Conservation (phyloP, 2,888 invertebrate species). For the Desoria tigrina region DNA sequence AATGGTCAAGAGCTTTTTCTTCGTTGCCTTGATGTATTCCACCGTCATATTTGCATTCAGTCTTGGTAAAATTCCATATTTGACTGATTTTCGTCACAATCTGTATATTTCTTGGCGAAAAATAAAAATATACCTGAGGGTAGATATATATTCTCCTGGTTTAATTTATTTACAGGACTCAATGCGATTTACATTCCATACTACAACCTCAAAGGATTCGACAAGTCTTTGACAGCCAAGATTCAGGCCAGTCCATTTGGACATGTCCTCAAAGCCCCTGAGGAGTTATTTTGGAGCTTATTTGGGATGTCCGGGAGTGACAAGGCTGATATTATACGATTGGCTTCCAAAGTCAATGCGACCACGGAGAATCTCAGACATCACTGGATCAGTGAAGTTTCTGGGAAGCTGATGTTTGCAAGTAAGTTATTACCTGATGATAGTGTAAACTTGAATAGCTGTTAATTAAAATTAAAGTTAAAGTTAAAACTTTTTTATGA, state of each 20-base stretch:
- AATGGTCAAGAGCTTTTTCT: conserved; percentile 67
- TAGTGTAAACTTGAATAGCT: no score
- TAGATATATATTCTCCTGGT: background rate
- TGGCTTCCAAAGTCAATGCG: background rate
- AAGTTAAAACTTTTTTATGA: background rate
- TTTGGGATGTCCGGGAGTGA: conserved; percentile 16
- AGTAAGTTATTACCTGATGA: background rate
- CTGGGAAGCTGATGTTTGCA: conserved; percentile 9
- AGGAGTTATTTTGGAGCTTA: conserved; percentile 23
- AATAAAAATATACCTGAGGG: background rate
- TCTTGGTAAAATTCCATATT: conserved; percentile 61
- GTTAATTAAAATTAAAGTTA: no score
- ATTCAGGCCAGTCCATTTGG: conserved; percentile 14
- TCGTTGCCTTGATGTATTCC: conserved; percentile 65
- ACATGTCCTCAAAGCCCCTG: background rate
- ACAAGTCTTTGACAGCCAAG: background rate
- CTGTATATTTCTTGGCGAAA: conserved; percentile 8
- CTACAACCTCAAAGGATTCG: conserved; percentile 6
- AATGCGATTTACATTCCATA: conserved; percentile 26
- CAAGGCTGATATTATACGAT: background rate
- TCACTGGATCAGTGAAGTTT: background rate
- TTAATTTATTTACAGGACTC: conserved; percentile 12
- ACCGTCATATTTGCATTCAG: conserved; percentile 66
- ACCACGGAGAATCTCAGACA: background rate
- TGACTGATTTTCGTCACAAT: no score